These are phyloP conservation scores for Sphyrna mokarran DNA, from an alignment of 2,113 vertebrate genomes.

Conservation along the genomic window DNA sequence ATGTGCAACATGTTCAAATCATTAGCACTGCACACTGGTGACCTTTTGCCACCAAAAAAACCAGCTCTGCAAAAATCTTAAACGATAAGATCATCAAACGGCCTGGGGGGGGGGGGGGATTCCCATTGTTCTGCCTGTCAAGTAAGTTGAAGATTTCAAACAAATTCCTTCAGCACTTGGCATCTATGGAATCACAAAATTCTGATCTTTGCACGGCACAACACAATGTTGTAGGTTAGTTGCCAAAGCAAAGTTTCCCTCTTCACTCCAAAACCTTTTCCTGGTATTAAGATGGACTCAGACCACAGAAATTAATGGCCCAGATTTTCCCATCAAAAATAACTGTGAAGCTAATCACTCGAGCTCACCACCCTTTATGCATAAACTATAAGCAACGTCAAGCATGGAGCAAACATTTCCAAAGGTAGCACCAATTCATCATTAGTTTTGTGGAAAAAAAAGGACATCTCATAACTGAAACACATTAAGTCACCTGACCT, in stretches of 20 bases:
- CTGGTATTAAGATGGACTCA: not conserved
- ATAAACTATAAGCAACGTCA: not conserved
- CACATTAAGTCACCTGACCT: not conserved
- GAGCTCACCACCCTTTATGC: no score
- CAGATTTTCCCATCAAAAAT: not conserved
- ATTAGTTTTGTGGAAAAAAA: not conserved
- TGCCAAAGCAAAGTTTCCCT: not conserved
- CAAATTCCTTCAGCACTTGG: not conserved
- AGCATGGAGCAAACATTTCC: not conserved
- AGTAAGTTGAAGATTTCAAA: not conserved
- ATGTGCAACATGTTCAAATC: not conserved
- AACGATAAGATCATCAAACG: not conserved
- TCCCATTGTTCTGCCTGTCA: not conserved
- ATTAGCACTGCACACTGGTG: not conserved
- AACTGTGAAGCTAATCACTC: not conserved
- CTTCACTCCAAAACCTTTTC: not conserved
- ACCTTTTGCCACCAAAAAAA: not conserved
- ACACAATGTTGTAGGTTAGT: not conserved
- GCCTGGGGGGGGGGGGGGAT: not conserved
- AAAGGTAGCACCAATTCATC: not conserved
- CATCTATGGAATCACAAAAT: not conserved
- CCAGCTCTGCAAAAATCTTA: not conserved
- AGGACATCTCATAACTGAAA: not conserved
- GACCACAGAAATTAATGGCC: not conserved
- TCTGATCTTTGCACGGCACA: not conserved